Base-by-base conservation (phyloP, 1,140 invertebrate species). In the Aphaenogaster ashmeadi region DNA sequence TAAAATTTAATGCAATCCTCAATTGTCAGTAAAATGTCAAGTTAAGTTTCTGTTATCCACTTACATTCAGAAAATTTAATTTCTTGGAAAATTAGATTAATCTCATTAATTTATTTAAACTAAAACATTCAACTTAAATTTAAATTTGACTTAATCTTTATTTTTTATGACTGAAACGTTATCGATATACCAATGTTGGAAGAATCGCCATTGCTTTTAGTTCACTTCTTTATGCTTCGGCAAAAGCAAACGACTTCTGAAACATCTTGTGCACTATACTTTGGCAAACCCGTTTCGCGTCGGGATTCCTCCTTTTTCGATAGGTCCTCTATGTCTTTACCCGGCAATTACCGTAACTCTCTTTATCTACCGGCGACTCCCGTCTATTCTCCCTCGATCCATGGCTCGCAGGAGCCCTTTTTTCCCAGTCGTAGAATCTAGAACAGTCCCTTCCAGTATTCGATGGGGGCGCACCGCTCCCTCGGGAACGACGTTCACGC, bases 341-440 rank as follows among this genome's bases (percentile, higher is more conserved):
- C 50, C 75, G 75, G 89, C 91, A 92, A 93, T 93, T 92, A 93
- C 84, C 92, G 91, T 92, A 93, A 93, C 91, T 93, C 90, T 91
- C 92, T 93, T 92, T 93, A 93, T 93, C 92, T 92, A 77, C 80
- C 47, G 56, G 54, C 44, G 56, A 33, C 5, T 47, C 50, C 60
- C 75, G 64, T 71, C 81, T 47, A 85, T 85, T 87, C 47, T 71
- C 78, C 67, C 66, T 74, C 69, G 80, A 85, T 84, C 56, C 67
- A 60, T 36, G 52, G 44, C 78, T 83, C 33, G n/a, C 11, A 64
- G 9, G 56, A 86, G 60, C 58, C 74, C 62, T 64, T 79, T 79
- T 84, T 84, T 56, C 72, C 47, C 71, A 80, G 60, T 58, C 71
- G 36, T 67, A 86, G 78, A 71, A 69, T 77, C 62, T 71, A 85